Evolutionary conservation across 2,113 vertebrate species (phyloP).

Genomic region (Parus major): DNA sequence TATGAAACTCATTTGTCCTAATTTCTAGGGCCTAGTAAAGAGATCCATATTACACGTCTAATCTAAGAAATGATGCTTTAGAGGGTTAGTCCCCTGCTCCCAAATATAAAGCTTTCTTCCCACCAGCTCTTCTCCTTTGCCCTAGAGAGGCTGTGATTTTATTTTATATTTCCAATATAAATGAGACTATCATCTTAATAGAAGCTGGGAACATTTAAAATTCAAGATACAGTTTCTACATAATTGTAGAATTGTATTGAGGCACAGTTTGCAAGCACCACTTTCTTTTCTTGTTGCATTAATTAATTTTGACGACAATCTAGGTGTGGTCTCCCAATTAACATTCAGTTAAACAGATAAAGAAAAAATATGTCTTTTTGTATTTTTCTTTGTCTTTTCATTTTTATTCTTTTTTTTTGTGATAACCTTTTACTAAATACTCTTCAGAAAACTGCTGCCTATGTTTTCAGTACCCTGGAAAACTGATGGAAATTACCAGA

Average conservation of each 20-base stretch:
- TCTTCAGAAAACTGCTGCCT: not conserved
- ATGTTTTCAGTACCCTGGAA: not conserved
- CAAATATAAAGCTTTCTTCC: not conserved
- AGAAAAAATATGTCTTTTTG: not conserved
- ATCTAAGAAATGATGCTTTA: not conserved
- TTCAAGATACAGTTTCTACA: not conserved
- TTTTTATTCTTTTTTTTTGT: not conserved
- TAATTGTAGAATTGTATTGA: not conserved
- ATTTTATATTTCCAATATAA: not conserved
- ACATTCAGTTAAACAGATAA: not conserved
- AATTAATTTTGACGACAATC: not conserved
- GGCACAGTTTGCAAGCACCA: not conserved
- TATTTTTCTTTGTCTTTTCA: too few relatives aligned
- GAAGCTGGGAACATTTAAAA: not conserved
- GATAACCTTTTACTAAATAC: not conserved
- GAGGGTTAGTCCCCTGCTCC: not conserved
- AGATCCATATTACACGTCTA: not conserved
- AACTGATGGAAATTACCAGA: not conserved
- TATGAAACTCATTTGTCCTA: constrained; percentile 42
- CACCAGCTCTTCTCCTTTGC: not conserved
- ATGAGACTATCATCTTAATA: not conserved
- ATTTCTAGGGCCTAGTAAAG: constrained; percentile 24
- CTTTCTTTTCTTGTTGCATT: not conserved
- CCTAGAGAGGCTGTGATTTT: not conserved
- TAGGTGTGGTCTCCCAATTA: not conserved